These are phyloP conservation scores for Planococcus citri DNA, from an alignment of 1,140 invertebrate species.

Conservation along the genomic window DNA sequence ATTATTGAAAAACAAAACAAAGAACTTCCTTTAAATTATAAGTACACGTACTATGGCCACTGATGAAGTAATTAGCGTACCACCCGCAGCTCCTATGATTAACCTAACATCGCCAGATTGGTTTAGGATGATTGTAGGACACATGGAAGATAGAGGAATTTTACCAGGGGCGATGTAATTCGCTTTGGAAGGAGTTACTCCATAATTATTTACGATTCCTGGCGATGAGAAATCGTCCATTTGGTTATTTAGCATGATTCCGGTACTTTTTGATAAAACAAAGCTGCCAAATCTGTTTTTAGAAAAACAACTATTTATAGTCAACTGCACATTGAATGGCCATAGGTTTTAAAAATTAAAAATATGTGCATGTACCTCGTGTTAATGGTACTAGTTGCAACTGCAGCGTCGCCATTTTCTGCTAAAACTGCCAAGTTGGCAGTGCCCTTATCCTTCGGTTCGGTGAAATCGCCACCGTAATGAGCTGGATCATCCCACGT, in stretches of 20 bases:
- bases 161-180: conserved; percentile 72
- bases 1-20: no score
- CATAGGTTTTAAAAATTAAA: no score
- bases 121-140: conserved; percentile 65
- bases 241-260: conserved; percentile 87
- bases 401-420: conserved; percentile 72
- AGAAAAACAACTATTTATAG: no score
- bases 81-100: conserved; percentile 74
- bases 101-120: conserved; percentile 48
- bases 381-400: conserved; percentile 61
- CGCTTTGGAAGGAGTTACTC: conserved; percentile 59
- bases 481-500: conserved; percentile 54
- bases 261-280: no score
- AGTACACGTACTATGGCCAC: conserved; percentile 52
- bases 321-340: no score
- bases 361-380: conserved; percentile 7
- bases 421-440: conserved; percentile 72
- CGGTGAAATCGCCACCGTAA: conserved; percentile 52
- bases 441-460: conserved; percentile 59
- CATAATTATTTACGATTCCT: conserved; percentile 59
- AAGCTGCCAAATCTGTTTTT: no score
- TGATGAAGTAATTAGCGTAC: conserved; percentile 74
- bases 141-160: conserved; percentile 82
- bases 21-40: no score
- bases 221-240: conserved; percentile 93